Conservation (phyloP, 2,888 invertebrate species). For the Mythimna loreyi region DNA sequence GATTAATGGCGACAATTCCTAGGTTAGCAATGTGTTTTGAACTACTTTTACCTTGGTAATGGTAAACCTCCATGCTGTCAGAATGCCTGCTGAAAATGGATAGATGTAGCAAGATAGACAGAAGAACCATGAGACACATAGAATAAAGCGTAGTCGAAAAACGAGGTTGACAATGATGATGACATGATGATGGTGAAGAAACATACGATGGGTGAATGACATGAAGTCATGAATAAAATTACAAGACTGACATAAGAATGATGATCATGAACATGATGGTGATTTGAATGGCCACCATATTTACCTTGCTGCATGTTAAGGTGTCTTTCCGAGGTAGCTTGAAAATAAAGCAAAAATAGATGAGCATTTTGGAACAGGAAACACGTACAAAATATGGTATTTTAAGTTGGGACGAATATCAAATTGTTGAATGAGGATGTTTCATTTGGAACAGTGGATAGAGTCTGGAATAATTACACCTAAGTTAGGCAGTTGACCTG, state of each 20-base stretch:
- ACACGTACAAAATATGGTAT: background rate
- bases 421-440: background rate
- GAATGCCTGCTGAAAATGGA: background rate
- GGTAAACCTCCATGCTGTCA: too few relatives aligned
- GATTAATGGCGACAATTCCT: background rate
- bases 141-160: background rate
- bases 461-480: background rate
- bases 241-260: too few relatives aligned
- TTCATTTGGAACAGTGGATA: background rate
- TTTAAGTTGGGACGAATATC: too few relatives aligned
- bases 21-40: background rate
- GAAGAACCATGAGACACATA: background rate
- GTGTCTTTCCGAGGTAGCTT: conserved; percentile 11
- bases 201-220: background rate
- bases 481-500: too few relatives aligned
- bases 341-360: conserved; percentile 11
- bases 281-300: background rate
- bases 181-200: background rate
- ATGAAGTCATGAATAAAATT: background rate
- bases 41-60: too few relatives aligned
- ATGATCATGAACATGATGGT: background rate
- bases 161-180: background rate
- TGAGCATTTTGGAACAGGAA: conserved; percentile 1
- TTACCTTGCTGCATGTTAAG: conserved; percentile 1
- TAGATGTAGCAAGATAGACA: background rate